phyloP scores from a whole-genome alignment of 2,888 invertebrate genomes.

The Dendrolimus houi region DNA sequence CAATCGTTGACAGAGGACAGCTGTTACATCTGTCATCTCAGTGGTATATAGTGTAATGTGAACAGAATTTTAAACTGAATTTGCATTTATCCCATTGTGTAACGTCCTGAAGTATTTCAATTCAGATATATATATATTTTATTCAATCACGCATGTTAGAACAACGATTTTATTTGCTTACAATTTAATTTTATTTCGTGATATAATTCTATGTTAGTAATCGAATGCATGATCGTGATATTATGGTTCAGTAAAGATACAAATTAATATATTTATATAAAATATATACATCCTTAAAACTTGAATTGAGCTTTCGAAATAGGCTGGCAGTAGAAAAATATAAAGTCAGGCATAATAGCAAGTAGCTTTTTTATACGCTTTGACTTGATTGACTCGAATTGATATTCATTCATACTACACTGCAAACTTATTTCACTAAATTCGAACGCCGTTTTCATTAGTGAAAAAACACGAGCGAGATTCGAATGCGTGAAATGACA shows the following conservation, averaged over 20 bases:
- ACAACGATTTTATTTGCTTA: constrained; percentile 62
- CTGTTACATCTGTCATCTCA: neutral
- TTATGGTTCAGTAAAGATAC: constrained; percentile 2
- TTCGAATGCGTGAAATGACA: too few species aligned
- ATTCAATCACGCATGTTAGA: constrained; percentile 38
- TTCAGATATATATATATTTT: constrained; percentile 31
- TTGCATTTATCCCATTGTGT: constrained; percentile 62
- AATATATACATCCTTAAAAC: neutral
- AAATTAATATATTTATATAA: neutral
- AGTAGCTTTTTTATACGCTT: too few species aligned
- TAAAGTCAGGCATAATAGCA: too few species aligned
- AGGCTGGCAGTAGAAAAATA: too few species aligned
- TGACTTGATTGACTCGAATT: too few species aligned
- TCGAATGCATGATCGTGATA: constrained; percentile 35
- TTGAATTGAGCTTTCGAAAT: too few species aligned
- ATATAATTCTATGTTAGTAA: constrained; percentile 35
- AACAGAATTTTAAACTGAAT: constrained; percentile 5
- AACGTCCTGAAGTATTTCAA: constrained; percentile 23
- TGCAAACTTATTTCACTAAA: too few species aligned
- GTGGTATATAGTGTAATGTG: neutral
- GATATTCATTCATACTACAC: too few species aligned
- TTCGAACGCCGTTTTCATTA: too few species aligned
- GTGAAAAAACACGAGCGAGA: too few species aligned
- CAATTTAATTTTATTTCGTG: constrained; percentile 51
- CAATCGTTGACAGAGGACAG: neutral